A percentile compares a stretch with the other conserved stretches of the same genome.
phyloP scores from a whole-genome alignment of 92 coral and sea anemone species.

The Ricordea florida region DNA sequence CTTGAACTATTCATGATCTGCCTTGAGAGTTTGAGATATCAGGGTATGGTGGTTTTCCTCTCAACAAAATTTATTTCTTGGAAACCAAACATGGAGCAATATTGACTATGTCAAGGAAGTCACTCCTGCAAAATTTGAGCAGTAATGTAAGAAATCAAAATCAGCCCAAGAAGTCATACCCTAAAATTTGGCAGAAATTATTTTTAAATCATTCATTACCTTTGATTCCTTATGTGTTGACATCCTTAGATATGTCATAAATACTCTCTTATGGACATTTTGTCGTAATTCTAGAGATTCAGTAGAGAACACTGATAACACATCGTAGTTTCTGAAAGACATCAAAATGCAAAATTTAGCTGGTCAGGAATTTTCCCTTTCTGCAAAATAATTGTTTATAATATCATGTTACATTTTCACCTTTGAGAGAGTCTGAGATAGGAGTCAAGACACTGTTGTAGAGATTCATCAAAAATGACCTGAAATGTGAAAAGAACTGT shows the following conservation, averaged over 20 bases:
- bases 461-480: conserved; percentile 92
- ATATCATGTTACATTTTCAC: conserved; percentile 47
- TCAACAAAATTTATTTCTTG: too few species aligned
- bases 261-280: conserved; percentile 74
- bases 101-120: too few species aligned
- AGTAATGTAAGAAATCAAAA: too few species aligned
- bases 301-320: conserved; percentile 60
- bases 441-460: conserved; percentile 82
- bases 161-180: neutral
- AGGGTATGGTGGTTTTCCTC: too few species aligned
- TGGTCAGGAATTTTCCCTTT: neutral
- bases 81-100: too few species aligned
- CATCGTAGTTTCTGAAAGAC: conserved; percentile 69
- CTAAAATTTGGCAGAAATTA: neutral
- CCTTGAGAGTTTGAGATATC: too few species aligned
- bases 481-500: neutral
- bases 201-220: conserved; percentile 22
- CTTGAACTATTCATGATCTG: too few species aligned
- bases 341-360: neutral
- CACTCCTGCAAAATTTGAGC: too few species aligned
- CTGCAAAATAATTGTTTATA: too few species aligned
- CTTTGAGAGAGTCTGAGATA: conserved; percentile 85
- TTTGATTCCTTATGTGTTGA: conserved; percentile 96
- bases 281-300: conserved; percentile 55
- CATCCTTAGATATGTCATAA: conserved; percentile 91